These are phyloP conservation scores for Xiphophorus couchianus DNA, from an alignment of 2,113 vertebrate species.

Conservation along the genomic window DNA sequence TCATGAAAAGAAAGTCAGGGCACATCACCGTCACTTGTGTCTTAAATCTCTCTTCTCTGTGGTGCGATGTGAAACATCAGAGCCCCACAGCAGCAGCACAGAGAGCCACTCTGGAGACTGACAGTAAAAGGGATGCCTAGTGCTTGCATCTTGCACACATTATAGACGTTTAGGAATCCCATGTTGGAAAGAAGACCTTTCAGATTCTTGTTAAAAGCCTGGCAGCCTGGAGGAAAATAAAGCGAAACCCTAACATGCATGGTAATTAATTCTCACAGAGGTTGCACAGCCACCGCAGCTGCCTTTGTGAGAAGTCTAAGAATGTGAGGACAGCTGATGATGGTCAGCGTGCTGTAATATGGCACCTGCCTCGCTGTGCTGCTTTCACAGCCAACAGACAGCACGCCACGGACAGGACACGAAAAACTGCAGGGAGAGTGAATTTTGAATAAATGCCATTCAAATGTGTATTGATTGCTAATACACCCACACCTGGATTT, in stretches of 20 bases:
- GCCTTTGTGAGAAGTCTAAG: conserved; percentile 11
- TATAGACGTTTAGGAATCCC: conserved; percentile 53
- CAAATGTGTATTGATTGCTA: background rate
- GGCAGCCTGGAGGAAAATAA: conserved; percentile 40
- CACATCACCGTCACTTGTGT: conserved; percentile 73
- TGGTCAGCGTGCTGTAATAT: conserved; percentile 46
- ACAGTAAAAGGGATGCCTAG: conserved; percentile 42
- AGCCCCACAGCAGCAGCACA: conserved; percentile 54
- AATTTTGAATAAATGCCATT: conserved; percentile 27
- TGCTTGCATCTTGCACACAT: conserved; percentile 52
- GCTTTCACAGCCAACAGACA: conserved; percentile 30
- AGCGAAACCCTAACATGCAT: conserved; percentile 33
- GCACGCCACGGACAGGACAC: conserved; percentile 31
- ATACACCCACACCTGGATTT: conserved; percentile 32
- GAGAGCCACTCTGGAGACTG: conserved; percentile 49
- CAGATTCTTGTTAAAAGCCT: conserved; percentile 37
- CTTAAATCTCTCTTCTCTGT: conserved; percentile 66
- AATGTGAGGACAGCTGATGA: conserved; percentile 46
- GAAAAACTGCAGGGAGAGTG: conserved; percentile 14
- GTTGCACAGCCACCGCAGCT: conserved; percentile 5
- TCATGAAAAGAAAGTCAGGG: conserved; percentile 71
- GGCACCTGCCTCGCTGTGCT: conserved; percentile 32
- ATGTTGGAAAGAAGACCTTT: conserved; percentile 40
- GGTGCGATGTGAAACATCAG: conserved; percentile 65
- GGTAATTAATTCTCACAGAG: conserved; percentile 15